Conservation (phyloP, 2,888 invertebrate genomes). For the Leptinotarsa juncta region DNA sequence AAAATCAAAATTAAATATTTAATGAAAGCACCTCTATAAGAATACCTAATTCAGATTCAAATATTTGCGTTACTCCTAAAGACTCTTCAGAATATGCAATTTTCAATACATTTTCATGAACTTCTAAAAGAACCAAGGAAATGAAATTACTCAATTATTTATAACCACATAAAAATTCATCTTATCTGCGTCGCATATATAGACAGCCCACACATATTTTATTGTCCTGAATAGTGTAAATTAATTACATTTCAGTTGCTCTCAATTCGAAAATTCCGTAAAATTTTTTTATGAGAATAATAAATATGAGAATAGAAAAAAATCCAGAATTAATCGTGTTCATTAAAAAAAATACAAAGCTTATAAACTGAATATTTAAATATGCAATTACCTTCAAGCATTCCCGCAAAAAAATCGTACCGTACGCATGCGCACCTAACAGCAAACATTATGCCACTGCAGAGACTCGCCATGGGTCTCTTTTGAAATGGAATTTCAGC, state of each 20-base stretch:
- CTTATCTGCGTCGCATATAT: conserved; percentile 9
- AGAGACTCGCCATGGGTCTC: conserved; percentile 51
- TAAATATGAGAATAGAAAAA: background rate
- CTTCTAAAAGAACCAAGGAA: background rate
- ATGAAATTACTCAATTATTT: conserved; percentile 3
- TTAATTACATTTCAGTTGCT: background rate
- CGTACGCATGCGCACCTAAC: conserved; percentile 53
- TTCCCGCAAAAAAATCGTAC: conserved; percentile 36
- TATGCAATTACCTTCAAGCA: conserved; percentile 34
- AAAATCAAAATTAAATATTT: background rate
- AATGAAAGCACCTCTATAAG: background rate
- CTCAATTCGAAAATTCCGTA: background rate
- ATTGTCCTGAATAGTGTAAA: background rate
- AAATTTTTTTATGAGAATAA: background rate
- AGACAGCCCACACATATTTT: conserved; percentile 17
- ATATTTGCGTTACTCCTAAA: too few species aligned
- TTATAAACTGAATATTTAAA: conserved; percentile 30
- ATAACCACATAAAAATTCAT: conserved; percentile 14
- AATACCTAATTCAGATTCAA: too few species aligned
- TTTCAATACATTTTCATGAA: too few species aligned
- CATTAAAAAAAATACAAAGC: background rate
- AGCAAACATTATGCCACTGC: conserved; percentile 60
- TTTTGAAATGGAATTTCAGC: conserved; percentile 44
- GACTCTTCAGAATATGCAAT: too few species aligned
- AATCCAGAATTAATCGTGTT: background rate